Percentiles rank a stretch among this genome's conserved stretches.
Conservation (phyloP, 2,113 vertebrate genomes). For the Hucho hucho region DNA sequence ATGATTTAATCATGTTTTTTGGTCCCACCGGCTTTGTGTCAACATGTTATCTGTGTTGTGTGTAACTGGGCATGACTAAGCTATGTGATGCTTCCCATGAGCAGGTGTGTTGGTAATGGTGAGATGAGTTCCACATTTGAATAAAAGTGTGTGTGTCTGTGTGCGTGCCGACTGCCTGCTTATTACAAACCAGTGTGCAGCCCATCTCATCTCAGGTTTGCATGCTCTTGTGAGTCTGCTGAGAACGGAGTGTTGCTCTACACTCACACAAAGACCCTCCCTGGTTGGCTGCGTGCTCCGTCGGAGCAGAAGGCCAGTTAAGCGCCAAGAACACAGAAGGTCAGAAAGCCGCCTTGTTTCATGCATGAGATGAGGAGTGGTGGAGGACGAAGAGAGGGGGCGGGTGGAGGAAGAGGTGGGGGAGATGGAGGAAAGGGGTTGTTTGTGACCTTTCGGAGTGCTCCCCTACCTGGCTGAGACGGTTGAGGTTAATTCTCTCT, state of each 20-base stretch:
- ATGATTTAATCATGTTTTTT: too few species aligned
- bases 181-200: neutral
- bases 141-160: neutral
- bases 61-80: too few species aligned
- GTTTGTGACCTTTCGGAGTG: neutral
- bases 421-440: neutral
- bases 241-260: neutral
- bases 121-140: neutral
- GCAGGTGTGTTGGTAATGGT: neutral
- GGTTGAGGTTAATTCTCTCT: too few species aligned
- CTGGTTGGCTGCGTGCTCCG: neutral
- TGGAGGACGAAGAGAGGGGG: too few species aligned
- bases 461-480: neutral
- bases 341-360: neutral
- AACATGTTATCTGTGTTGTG: too few species aligned
- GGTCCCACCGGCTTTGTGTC: too few species aligned
- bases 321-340: neutral
- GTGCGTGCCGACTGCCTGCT: neutral
- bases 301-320: neutral
- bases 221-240: neutral
- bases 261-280: neutral
- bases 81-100: too few species aligned
- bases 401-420: neutral
- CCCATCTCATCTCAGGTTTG: neutral
- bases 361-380: neutral